Evolutionary conservation across 2,888 invertebrate species (phyloP).

Genomic region (Phaedon cochleariae): DNA sequence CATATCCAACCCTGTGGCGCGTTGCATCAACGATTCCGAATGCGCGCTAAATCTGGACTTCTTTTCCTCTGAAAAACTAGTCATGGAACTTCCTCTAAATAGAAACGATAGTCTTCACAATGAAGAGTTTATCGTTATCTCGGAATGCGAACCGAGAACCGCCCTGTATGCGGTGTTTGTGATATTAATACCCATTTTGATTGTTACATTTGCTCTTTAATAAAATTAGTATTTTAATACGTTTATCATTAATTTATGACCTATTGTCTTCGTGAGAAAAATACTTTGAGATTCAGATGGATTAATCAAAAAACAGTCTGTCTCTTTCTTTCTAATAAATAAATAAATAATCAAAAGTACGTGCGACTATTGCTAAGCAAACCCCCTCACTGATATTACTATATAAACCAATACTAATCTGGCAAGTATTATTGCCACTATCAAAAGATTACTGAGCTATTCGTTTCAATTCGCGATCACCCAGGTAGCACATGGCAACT

Average conservation of each 20-base stretch:
- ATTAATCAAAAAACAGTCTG: no score
- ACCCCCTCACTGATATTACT: no score
- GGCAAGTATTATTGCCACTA: no score
- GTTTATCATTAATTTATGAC: background rate
- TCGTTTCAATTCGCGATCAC: no score
- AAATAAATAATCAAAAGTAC: no score
- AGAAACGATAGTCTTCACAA: slow-evolving; percentile 75
- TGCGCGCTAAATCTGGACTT: slow-evolving; percentile 72
- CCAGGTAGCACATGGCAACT: no score
- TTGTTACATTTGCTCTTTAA: slow-evolving; percentile 77
- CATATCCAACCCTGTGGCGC: slow-evolving; percentile 68
- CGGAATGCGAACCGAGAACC: slow-evolving; percentile 79
- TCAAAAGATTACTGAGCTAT: no score
- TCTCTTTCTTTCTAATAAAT: no score
- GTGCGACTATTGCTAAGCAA: no score
- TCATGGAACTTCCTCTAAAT: slow-evolving; percentile 73
- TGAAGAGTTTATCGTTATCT: slow-evolving; percentile 76
- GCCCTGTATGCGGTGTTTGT: slow-evolving; percentile 74
- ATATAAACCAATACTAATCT: no score
- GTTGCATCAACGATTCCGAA: slow-evolving; percentile 71
- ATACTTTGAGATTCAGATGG: no score
- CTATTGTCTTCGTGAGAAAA: no score
- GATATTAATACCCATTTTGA: slow-evolving; percentile 75
- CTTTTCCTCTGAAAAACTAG: slow-evolving; percentile 74
- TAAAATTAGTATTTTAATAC: slow-evolving; percentile 54